phyloP scores from a whole-genome alignment of 2,113 vertebrate genomes.

The Aspidoscelis tigris region DNA sequence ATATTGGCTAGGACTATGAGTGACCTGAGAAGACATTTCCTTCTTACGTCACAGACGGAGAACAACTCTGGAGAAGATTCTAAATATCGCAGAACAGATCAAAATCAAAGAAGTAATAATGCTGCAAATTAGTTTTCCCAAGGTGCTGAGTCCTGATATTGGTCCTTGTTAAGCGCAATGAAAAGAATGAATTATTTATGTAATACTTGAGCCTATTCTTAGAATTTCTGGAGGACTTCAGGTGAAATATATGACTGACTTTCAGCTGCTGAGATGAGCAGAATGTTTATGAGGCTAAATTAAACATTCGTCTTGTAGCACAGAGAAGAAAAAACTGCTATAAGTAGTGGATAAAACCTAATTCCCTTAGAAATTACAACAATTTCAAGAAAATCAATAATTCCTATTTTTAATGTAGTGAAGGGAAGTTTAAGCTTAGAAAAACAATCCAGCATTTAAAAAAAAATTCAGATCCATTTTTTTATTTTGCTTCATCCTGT shows the following conservation, averaged over 20 bases:
- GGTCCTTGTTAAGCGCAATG: constrained; percentile 51
- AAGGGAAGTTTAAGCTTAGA: background rate
- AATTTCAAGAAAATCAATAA: constrained; percentile 40
- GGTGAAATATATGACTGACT: constrained; percentile 40
- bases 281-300: constrained; percentile 18
- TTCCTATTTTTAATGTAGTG: background rate
- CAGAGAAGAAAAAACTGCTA: constrained; percentile 1
- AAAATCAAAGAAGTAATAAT: constrained; percentile 53
- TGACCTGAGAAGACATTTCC: background rate
- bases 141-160: constrained; percentile 39
- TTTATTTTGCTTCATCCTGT: constrained; percentile 26
- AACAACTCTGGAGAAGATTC: constrained; percentile 49
- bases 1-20: background rate
- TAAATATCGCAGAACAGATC: constrained; percentile 37
- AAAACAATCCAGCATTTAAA: constrained; percentile 1
- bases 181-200: constrained; percentile 65
- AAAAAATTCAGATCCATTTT: constrained; percentile 10
- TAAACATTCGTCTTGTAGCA: background rate
- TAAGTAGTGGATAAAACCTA: constrained; percentile 15
- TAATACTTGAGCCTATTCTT: constrained; percentile 45
- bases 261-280: constrained; percentile 44
- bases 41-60: constrained; percentile 13
- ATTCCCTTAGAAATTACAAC: background rate
- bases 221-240: constrained; percentile 55
- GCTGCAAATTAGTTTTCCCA: constrained; percentile 52